Evolutionary conservation across 2,797 vertebrate species (phyloP), one percentile per base, ranked within the genome.

Genomic region (Acomys russatus): DNA sequence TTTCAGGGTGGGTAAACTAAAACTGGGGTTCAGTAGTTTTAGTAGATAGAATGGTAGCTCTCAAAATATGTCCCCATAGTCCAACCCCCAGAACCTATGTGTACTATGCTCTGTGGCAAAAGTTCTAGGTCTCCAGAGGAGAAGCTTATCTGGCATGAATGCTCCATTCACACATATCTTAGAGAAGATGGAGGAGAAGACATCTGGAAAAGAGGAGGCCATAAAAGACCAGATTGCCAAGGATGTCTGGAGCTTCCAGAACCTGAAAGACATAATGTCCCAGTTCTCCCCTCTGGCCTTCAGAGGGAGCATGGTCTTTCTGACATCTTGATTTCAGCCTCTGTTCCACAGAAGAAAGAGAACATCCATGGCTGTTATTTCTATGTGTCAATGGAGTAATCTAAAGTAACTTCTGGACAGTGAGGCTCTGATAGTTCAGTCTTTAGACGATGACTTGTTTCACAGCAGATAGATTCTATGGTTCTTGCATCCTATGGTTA

Each of bases 351-450:
- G 44, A 70, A 76, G 23, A 11, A 30, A 22, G 38, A 49, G 30
- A 63, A 38, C 61, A 87, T 87, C 35, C 1, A 85, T 54, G 88
- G 51, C 38, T 93, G 15, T 66, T 93, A 28, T 51, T 84, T 73
- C 61, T 77, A 94, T 51, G 44, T 54, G 56, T 7, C 49, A 89
- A 64, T 56, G 6, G 17, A 76, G 59, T 64, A 33, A 94, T 82
- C 54, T 77, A 64, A 95, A 64, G 20, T 63, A 70, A 86, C 74
- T 64, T 71, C 35, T 86, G 79, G 64, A 86, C 88, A 92, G 88
- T 51, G 25, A 79, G 93, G 61, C 59, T 51, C 66, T 88, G 23
- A 35, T 49, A 18, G 28, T 77, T 92, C 74, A 76, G 22, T 8
- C 59, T 89, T 77, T n/a, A 23, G 14, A 23, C 4, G 49, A 8